phyloP scores from a whole-genome alignment of 2,888 invertebrate species.

The Meghimatium bilineatum region DNA sequence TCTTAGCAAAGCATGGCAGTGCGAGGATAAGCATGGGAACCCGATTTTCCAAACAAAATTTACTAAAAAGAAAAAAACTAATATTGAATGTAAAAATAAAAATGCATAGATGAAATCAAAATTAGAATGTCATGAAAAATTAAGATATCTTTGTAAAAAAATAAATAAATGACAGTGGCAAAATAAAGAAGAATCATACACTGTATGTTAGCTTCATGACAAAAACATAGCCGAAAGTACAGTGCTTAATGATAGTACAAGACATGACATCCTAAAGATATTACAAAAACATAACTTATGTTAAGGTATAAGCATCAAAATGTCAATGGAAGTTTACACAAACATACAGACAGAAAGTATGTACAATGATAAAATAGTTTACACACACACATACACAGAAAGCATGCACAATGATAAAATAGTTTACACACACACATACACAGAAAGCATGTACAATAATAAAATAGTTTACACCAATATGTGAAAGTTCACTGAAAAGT shows the following conservation, averaged over 20 bases:
- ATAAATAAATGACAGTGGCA: too few species aligned
- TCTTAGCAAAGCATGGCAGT: too few species aligned
- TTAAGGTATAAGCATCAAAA: not conserved
- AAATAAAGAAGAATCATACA: too few species aligned
- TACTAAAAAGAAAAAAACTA: too few species aligned
- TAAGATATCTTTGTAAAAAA: not conserved
- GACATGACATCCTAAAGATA: not conserved
- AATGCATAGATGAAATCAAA: too few species aligned
- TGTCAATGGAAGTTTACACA: not conserved
- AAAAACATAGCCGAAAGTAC: not conserved
- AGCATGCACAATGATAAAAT: not conserved
- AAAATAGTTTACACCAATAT: too few species aligned
- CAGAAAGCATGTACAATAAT: too few species aligned
- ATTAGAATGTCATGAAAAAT: not conserved
- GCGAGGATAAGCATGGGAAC: too few species aligned
- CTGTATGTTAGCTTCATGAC: not conserved
- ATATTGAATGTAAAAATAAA: too few species aligned
- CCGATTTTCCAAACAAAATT: too few species aligned
- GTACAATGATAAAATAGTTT: not conserved
- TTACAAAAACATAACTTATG: not conserved
- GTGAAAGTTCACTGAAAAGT: too few species aligned
- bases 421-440: not conserved
- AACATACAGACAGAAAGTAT: constrained; percentile 1
- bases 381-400: constrained; percentile 4
- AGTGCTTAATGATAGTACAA: not conserved